Evolutionary conservation across 2,797 vertebrate species (phyloP).

Genomic region (Melanotaenia parkinsoni): DNA sequence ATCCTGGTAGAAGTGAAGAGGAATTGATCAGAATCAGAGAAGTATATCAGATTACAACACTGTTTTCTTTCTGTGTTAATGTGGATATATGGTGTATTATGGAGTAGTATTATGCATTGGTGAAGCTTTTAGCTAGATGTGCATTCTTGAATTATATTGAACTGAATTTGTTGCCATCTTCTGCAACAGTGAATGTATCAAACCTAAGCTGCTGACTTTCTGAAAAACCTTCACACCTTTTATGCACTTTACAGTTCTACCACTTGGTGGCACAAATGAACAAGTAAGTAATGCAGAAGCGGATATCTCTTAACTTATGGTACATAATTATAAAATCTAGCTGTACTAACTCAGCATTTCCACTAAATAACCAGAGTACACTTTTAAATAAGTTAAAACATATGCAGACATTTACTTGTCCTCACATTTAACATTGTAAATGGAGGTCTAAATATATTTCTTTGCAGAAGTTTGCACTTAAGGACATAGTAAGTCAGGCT

Average conservation of each 20-base stretch:
- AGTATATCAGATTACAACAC: not conserved
- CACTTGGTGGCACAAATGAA: constrained; percentile 83
- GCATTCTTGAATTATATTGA: not conserved
- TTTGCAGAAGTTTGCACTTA: constrained; percentile 43
- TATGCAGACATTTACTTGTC: constrained; percentile 5
- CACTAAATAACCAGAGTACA: constrained; percentile 10
- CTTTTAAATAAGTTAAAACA: not conserved
- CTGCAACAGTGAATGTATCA: constrained; percentile 6
- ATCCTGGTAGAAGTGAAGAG: not conserved
- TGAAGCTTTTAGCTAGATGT: not conserved
- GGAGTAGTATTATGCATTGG: not conserved
- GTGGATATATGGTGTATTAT: not conserved
- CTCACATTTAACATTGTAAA: constrained; percentile 1
- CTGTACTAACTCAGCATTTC: constrained; percentile 33
- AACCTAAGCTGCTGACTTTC: constrained; percentile 11
- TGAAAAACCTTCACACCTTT: constrained; percentile 1
- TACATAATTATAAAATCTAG: constrained; percentile 53
- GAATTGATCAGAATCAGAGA: constrained; percentile 10
- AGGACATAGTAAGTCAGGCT: constrained; percentile 55
- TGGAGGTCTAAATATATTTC: constrained; percentile 21
- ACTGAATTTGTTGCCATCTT: not conserved
- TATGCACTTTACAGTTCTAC: constrained; percentile 53
- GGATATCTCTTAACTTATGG: constrained; percentile 50
- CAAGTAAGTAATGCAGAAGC: constrained; percentile 64
- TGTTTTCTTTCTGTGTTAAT: not conserved